A percentile compares a stretch with the other conserved stretches of the same genome.
These are phyloP conservation scores for Aphrocallistes beatrix DNA, from an alignment of 37 sponge, comb jelly and placozoan species.

Conservation along the genomic window DNA sequence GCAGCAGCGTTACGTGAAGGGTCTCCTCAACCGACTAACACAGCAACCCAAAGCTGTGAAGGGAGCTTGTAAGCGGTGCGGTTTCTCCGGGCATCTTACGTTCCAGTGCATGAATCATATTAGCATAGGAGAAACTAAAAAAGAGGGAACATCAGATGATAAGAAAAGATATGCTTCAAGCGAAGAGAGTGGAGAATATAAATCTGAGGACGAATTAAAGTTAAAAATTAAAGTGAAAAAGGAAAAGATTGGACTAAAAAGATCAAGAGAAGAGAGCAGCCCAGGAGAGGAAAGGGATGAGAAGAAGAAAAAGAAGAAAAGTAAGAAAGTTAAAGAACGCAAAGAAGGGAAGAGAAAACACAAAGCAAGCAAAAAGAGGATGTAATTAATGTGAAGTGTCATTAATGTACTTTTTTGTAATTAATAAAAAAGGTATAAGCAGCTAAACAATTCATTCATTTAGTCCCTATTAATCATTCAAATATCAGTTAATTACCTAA, in stretches of 20 bases:
- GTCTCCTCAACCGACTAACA: not conserved
- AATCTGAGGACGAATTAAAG: not conserved
- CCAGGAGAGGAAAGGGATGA: not conserved
- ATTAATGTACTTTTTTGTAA: not conserved
- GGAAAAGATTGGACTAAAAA: not conserved
- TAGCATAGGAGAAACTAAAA: not conserved
- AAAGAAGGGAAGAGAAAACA: not conserved
- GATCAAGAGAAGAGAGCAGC: not conserved
- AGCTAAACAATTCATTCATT: no score
- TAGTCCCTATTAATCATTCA: no score
- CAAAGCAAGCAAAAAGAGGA: not conserved
- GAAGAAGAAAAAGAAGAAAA: not conserved
- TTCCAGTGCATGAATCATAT: not conserved
- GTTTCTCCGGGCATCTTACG: not conserved
- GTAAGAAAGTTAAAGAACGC: not conserved
- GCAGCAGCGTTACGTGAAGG: not conserved
- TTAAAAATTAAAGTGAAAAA: not conserved
- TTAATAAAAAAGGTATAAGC: not conserved
- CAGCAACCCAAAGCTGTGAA: not conserved
- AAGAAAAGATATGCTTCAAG: not conserved
- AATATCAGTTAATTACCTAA: no score
- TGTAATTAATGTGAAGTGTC: not conserved
- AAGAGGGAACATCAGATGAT: not conserved
- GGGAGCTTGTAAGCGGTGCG: not conserved
- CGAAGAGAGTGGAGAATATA: slow-evolving; percentile 14